A percentile compares a stretch with the other conserved stretches of the same genome.
phyloP scores from a whole-genome alignment of 2,113 vertebrate genomes.

The Herpailurus yagouaroundi region DNA sequence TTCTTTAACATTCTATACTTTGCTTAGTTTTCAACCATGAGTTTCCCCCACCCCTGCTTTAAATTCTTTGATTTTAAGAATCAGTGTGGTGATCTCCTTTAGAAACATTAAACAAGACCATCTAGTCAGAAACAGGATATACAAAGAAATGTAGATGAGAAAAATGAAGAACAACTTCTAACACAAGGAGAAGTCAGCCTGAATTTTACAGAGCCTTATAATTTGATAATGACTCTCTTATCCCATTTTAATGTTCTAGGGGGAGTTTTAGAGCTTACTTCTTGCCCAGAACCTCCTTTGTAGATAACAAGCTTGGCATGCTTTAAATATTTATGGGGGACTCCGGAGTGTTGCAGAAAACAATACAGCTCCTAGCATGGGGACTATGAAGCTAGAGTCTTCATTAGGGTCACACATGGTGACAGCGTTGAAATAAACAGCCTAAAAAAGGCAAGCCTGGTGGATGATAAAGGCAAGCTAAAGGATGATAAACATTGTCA shows the following conservation, averaged over 20 bases:
- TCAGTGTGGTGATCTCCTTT: not conserved
- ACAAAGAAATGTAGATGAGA: not conserved
- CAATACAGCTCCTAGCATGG: not conserved
- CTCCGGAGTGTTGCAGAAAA: constrained; percentile 8
- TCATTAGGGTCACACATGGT: constrained; percentile 3
- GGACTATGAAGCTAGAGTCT: not conserved
- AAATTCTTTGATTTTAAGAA: constrained; percentile 51
- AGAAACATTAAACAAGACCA: constrained; percentile 41
- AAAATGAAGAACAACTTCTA: constrained; percentile 11
- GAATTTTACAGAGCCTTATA: constrained; percentile 31
- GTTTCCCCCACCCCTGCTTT: not conserved
- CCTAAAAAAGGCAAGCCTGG: not conserved
- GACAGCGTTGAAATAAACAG: constrained; percentile 34
- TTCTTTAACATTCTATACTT: constrained; percentile 40
- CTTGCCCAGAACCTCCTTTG: not conserved
- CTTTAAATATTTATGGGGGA: constrained; percentile 66
- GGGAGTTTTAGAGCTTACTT: not conserved
- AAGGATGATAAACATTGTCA: not conserved
- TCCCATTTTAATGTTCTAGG: not conserved
- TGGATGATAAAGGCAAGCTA: not conserved
- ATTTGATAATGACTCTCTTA: constrained; percentile 31
- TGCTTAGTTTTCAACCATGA: not conserved
- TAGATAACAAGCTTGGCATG: constrained; percentile 45
- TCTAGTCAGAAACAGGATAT: not conserved
- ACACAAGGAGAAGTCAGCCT: constrained; percentile 28